Evolutionary conservation across 2,888 invertebrate genomes (phyloP), one percentile per base, ranked within the genome.

Genomic region (Sphecodes monilicornis): DNA sequence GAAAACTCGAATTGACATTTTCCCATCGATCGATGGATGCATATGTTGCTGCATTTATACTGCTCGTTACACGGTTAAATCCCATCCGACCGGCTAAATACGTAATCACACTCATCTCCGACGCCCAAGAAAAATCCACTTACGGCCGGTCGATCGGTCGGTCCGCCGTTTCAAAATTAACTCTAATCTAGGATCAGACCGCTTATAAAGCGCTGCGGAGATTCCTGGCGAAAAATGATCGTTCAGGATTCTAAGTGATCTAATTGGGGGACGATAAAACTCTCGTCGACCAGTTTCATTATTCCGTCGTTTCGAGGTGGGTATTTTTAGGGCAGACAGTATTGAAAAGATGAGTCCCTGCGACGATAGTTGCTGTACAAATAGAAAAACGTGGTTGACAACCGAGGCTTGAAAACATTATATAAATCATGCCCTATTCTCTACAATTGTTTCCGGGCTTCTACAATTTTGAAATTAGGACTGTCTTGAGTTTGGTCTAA

Each of bases 131-230:
- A 86, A 86, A 89, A 89, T 89, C 89, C 89, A 88, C 87, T 89
- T 89, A 89, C 86, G 82, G 43, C 64, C 82, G 83, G 78, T 80
- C 80, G 79, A 86, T 86, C 84, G 82, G 82, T 64, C 75, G 75
- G 84, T n/a, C 57, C 26, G 26, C 50, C 86, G 87, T 88, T 87
- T 87, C 86, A 88, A 86, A 90, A 88, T 86, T 88, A 89, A 85
- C 85, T 82, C 86, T 88, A 88, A 86, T 90, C 90, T 90, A 82
- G 90, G 88, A 89, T 89, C 88, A 88, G 86, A 86, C 88, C 89
- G 88, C 82, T 88, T 86, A 89, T 85, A 88, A 89, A 85, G 84
- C 75, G 80, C 78, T 57, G 71, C 76, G 69, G 81, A 85, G 85
- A 90, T 84, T 84, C 80, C 71, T 64, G 78, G 66, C 69, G 75